These are phyloP conservation scores for Tokudaia muenninki DNA, from an alignment of 2,797 vertebrate genomes.

Conservation along the genomic window DNA sequence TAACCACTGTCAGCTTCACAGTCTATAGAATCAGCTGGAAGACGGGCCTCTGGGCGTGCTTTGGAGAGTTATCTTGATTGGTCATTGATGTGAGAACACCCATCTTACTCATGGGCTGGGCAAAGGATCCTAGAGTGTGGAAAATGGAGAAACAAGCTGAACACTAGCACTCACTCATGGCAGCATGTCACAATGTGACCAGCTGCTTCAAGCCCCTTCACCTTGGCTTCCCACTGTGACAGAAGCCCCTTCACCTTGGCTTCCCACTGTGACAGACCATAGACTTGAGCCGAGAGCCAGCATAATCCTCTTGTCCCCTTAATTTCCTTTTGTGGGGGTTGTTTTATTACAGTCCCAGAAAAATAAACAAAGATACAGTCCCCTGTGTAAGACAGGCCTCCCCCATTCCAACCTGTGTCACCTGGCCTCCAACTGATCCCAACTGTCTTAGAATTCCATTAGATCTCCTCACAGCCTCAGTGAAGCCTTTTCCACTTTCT, in stretches of 20 bases:
- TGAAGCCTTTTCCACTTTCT: background rate
- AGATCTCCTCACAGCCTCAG: background rate
- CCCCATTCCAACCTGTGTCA: background rate
- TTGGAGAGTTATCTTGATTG: background rate
- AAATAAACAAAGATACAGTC: background rate
- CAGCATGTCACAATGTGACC: too few relatives aligned
- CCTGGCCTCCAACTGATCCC: background rate
- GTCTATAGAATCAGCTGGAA: background rate
- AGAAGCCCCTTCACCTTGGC: too few relatives aligned
- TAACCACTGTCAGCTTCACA: background rate
- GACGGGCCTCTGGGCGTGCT: background rate
- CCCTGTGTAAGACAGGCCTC: accelerated
- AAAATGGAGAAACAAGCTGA: background rate
- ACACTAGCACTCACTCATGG: background rate
- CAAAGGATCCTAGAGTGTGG: background rate
- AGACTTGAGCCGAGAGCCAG: background rate
- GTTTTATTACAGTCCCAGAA: background rate
- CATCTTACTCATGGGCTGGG: background rate
- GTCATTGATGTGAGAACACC: background rate
- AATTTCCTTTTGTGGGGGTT: background rate
- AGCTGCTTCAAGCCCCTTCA: background rate
- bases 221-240: background rate
- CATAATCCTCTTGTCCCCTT: background rate
- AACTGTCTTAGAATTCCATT: background rate
- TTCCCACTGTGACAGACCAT: background rate